Conservation (phyloP, 2,113 vertebrate genomes). For the Eulemur rufifrons region DNA sequence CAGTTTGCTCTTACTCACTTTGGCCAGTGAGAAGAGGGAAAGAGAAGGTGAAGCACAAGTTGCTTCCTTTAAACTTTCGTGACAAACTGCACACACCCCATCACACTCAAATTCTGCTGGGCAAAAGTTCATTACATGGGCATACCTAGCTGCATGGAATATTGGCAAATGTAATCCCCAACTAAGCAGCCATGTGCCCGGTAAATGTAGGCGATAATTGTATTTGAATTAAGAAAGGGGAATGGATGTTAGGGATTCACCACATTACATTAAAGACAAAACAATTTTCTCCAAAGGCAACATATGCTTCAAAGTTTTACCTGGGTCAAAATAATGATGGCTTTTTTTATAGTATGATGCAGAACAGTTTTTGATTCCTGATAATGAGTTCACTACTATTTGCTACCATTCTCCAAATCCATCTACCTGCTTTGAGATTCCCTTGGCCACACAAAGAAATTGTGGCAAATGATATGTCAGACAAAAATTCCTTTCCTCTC, state of each 20-base stretch:
- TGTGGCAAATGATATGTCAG: neutral
- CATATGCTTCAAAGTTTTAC: neutral
- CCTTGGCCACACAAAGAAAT: neutral
- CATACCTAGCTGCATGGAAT: rapidly evolving
- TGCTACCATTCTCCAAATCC: neutral
- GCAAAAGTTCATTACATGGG: neutral
- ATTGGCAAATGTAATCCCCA: neutral
- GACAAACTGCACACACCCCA: neutral
- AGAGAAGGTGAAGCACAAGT: neutral
- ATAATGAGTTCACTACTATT: neutral
- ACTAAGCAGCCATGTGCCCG: neutral
- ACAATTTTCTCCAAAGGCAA: neutral
- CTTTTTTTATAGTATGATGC: neutral
- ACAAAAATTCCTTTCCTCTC: neutral
- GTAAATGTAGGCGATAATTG: neutral
- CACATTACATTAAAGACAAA: neutral
- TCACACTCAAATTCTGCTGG: neutral
- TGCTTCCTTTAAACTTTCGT: neutral
- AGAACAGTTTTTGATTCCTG: neutral
- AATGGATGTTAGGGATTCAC: neutral
- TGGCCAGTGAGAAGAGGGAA: neutral
- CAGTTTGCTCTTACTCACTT: neutral
- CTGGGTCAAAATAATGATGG: neutral
- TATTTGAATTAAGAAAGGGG: neutral
- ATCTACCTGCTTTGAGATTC: neutral